Evolutionary conservation across 2,113 vertebrate genomes (phyloP).

Genomic region (Erythrolamprus reginae): DNA sequence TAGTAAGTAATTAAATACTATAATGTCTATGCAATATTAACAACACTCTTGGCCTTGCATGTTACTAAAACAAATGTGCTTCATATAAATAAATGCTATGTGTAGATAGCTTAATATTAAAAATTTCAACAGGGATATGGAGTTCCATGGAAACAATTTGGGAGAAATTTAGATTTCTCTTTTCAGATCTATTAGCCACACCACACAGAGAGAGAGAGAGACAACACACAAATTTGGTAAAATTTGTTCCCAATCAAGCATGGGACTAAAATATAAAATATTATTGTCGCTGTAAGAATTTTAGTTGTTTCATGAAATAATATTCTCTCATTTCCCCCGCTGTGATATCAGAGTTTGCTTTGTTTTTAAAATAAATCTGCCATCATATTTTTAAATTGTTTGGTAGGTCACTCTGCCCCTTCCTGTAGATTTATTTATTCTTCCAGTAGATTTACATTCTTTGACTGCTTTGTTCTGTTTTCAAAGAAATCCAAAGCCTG

Average conservation of each 20-base stretch:
- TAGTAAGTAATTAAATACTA: neutral
- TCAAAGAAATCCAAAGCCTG: neutral
- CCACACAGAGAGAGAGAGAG: no score
- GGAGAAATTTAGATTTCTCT: neutral
- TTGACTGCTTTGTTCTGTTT: neutral
- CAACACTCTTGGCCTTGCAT: neutral
- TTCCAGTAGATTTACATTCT: neutral
- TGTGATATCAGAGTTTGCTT: conserved; percentile 14
- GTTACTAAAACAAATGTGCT: neutral
- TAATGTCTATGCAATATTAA: neutral
- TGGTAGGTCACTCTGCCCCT: neutral
- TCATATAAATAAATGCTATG: conserved; percentile 2
- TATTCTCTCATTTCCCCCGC: conserved; percentile 32
- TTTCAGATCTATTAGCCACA: neutral
- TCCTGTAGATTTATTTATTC: neutral
- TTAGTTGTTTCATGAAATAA: conserved; percentile 8
- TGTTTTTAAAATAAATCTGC: conserved; percentile 19
- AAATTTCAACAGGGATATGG: conserved; percentile 14
- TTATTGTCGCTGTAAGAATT: conserved; percentile 8
- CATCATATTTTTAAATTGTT: neutral
- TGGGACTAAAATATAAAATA: neutral
- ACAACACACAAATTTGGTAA: neutral
- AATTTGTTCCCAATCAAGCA: neutral
- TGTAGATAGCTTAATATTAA: conserved; percentile 26
- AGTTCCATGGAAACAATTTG: conserved; percentile 8